phyloP scores from a whole-genome alignment of 2,888 invertebrate genomes.

The Nomada fucata region DNA sequence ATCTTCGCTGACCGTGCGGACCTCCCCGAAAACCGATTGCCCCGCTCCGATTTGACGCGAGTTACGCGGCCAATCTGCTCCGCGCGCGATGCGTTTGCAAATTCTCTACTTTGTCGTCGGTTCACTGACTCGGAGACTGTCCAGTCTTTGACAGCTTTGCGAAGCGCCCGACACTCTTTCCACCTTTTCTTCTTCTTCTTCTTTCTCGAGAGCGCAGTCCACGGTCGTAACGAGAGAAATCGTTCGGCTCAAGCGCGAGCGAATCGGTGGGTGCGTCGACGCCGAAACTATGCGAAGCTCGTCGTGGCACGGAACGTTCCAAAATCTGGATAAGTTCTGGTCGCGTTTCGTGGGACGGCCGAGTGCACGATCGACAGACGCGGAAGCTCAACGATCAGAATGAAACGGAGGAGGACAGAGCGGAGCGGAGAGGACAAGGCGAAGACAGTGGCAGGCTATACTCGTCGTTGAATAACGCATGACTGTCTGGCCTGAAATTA shows the following conservation, averaged over 20 bases:
- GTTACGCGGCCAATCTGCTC: background rate
- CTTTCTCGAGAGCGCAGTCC: too few species aligned
- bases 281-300: too few species aligned
- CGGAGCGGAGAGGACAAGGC: constrained; percentile 28
- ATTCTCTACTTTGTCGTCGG: background rate
- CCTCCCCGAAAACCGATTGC: constrained; percentile 53
- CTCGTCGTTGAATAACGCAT: constrained; percentile 81
- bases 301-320: background rate
- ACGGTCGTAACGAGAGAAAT: too few species aligned
- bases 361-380: background rate
- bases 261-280: too few species aligned
- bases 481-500: constrained; percentile 82
- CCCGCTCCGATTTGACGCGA: constrained; percentile 36
- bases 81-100: background rate
- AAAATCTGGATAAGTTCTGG: constrained; percentile 10
- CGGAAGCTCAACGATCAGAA: constrained; percentile 55
- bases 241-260: too few species aligned
- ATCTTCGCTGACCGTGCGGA: constrained; percentile 57
- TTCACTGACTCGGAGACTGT: background rate
- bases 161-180: background rate
- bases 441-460: constrained; percentile 58
- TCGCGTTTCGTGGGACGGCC: background rate
- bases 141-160: background rate
- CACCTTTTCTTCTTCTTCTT: background rate
- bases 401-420: constrained; percentile 68